Base-by-base conservation (phyloP, 2,888 invertebrate species). In the Matsumyia berberina region DNA sequence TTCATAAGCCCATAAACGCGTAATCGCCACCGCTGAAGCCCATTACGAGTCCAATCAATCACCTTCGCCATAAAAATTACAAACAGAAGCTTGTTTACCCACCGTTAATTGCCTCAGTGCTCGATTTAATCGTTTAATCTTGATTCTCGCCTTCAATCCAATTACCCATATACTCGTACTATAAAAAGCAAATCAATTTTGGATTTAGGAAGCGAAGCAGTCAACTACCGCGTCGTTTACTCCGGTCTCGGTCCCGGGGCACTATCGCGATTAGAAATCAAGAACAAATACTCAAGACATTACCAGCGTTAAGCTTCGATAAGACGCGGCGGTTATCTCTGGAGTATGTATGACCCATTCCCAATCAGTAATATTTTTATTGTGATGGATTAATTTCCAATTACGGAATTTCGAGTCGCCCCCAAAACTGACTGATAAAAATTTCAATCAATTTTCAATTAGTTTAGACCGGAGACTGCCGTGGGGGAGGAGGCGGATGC, bases 321-420 rank as follows among this genome's bases (percentile, higher is more conserved):
- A 73, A 66, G 17, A 9, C 58, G 17, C 37, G 57, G 33, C 35
- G 37, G 35, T 64, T 79, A 79, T 72, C 80, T 80, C 37, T 33
- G 17, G 17, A 49, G 62, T 51, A 35, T 70, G 39, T 78, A 53
- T 77, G 82, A 82, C 82, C 77, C 82, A 60, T 66, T 82, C 81
- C 64, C 64, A 70, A 76, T 82, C 81, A 39, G 29, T 37, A 66
- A 53, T 66, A 37, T 42, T 67, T 83, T 89, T 90, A 91, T 91
- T 90, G 89, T 90, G 90, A 90, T 89, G 89, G 90, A 90, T 90
- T 91, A 90, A 88, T 89, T 90, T 90, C 89, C 89, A 90, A 90
- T 91, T 91, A 90, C 87, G 85, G 74, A 53, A 60, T 86, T 81
- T 76, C 60, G 31, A 67, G 53, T 79, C 72, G 67, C 49, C 76